phyloP scores from a whole-genome alignment of 2,888 invertebrate species.

The Hyppa rectilinea region DNA sequence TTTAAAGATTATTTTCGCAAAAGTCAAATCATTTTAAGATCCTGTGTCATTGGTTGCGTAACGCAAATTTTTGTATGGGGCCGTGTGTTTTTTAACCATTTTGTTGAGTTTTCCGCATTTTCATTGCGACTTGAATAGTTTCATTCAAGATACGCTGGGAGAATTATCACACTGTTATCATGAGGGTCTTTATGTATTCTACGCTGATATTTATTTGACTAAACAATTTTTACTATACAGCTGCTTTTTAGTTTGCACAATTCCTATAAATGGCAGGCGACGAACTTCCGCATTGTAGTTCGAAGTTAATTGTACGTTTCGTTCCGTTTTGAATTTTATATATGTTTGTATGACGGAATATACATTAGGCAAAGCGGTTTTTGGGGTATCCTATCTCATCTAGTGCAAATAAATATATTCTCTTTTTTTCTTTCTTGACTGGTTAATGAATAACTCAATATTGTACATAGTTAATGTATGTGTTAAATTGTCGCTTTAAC shows the following conservation, averaged over 20 bases:
- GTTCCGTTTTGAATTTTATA: background rate
- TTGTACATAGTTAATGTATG: background rate
- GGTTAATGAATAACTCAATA: background rate
- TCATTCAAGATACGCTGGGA: background rate
- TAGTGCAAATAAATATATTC: background rate
- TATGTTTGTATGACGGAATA: background rate
- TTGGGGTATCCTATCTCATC: background rate
- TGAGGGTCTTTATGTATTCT: background rate
- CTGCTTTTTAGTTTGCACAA: background rate
- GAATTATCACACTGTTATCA: background rate
- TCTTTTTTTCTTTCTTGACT: background rate
- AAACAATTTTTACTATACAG: conserved; percentile 3
- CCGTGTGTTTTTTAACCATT: conserved; percentile 47
- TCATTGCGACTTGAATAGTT: conserved; percentile 9
- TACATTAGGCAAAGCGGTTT: background rate
- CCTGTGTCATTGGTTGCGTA: conserved; percentile 68
- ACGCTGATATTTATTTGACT: background rate
- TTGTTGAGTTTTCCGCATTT: conserved; percentile 27
- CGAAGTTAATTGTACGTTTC: background rate
- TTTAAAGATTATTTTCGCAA: conserved; percentile 48
- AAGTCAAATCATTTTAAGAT: conserved; percentile 60
- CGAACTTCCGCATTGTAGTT: background rate
- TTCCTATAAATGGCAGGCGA: background rate
- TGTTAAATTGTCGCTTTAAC: background rate
- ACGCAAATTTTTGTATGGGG: conserved; percentile 58